Base-by-base conservation (phyloP, 2,113 vertebrate genomes). In the Ia io region DNA sequence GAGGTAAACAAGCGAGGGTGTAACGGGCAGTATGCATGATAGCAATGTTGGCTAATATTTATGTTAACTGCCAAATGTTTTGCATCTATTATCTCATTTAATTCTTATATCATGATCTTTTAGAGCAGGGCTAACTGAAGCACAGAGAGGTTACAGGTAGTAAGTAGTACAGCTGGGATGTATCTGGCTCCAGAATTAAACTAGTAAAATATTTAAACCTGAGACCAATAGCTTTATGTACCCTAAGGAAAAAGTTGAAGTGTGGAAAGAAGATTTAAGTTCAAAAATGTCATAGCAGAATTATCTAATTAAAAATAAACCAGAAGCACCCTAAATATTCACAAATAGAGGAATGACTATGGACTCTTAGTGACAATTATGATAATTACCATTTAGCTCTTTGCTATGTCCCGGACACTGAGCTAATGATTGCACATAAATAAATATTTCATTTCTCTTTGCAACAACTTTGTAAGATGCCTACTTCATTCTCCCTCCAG, bases 241-340 rank as follows among this genome's bases (percentile, higher is more conserved):
- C 2, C 40, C 9, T 84, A 92, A 82, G 69, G 9, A 61, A 94
- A 82, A 71, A 44, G 23, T 16, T 86, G 32, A 95, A 69, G 28
- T 32, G n/a, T 91, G 53, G 76, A 80, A 92, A 85, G 74, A 91
- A 93, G 40, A 69, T 69, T 74, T 85, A 89, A 83, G 17, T 88
- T 84, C 0, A 23, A 49, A 83, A 32, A 83, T 16, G 23, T 91
- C 4, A n/a, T 63, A 83, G n/a, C 22, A 86, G 59, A 80, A 89
- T 91, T 85, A 74, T 37, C 93, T 74, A 69, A 59, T 51, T 42
- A 53, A 83, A 94, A 91, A 85, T 32, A 78, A 78, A 56, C 28
- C 4, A 71, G 74, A 76, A 94, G 47, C 10, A 77, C 8, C 28
- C 8, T 85, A 89, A 90, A 37, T 69, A 83, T 32, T 91, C 53